A percentile compares a stretch with the other conserved stretches of the same genome.
Conservation (phyloP, 2,888 invertebrate species). For the Apodemia mormo region DNA sequence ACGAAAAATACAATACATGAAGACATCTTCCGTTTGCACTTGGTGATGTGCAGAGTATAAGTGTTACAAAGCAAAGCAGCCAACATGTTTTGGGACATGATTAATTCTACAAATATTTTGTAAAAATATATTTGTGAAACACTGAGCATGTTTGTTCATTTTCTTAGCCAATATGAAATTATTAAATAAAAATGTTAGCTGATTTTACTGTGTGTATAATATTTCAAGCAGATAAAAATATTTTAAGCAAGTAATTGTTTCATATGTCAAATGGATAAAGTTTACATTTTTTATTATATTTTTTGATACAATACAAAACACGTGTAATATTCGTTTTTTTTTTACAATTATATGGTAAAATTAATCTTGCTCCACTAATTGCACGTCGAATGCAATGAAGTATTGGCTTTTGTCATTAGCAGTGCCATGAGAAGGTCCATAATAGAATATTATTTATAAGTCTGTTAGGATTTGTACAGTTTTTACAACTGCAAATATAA, state of each 20-base stretch:
- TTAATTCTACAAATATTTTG: conserved; percentile 27
- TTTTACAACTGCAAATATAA: conserved; percentile 82
- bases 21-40: conserved; percentile 16
- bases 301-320: too few relatives aligned
- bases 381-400: conserved; percentile 20
- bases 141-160: too few relatives aligned
- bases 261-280: too few relatives aligned
- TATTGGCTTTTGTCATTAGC: conserved; percentile 47
- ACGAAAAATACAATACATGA: background rate
- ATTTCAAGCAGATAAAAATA: too few relatives aligned
- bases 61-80: conserved; percentile 35
- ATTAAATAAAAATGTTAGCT: too few relatives aligned
- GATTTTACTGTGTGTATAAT: too few relatives aligned
- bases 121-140: background rate
- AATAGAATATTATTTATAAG: conserved; percentile 77
- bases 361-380: conserved; percentile 7
- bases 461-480: conserved; percentile 83
- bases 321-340: background rate
- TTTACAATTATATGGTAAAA: background rate
- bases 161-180: too few relatives aligned
- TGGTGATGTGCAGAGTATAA: conserved; percentile 20
- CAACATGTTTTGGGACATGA: conserved; percentile 39
- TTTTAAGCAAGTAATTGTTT: too few relatives aligned
- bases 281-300: too few relatives aligned
- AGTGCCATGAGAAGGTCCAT: conserved; percentile 82